phyloP scores from a whole-genome alignment of 1,140 invertebrate genomes.

The Bombus haemorrhoidalis region DNA sequence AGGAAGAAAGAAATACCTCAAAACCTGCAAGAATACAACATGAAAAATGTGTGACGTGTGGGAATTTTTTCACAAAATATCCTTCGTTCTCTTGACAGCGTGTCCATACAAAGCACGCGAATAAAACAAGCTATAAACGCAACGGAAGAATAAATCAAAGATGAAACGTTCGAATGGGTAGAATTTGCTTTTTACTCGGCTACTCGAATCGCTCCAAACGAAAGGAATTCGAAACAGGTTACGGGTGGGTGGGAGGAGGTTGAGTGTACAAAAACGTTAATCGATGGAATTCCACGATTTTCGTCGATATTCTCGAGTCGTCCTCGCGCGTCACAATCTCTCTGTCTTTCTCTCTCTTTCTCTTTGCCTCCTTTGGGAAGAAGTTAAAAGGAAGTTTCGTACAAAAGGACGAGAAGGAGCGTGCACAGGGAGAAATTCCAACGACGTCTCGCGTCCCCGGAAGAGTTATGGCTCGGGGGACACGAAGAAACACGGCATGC shows the following conservation, averaged over 20 bases:
- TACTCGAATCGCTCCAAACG: slow-evolving; percentile 5
- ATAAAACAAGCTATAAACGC: neutral
- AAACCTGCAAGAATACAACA: neutral
- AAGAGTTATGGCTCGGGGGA: slow-evolving; percentile 65
- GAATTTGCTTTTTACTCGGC: neutral
- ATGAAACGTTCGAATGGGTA: neutral
- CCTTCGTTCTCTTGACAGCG: neutral
- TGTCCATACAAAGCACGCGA: neutral
- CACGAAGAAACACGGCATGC: slow-evolving; percentile 65
- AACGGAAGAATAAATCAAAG: neutral
- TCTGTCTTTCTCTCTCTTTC: neutral
- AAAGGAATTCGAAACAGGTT: neutral
- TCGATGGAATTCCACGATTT: slow-evolving; percentile 51
- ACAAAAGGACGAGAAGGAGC: slow-evolving; percentile 27
- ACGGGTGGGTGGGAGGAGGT: fast-evolving
- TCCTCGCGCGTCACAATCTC: slow-evolving; percentile 35
- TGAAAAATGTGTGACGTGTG: neutral
- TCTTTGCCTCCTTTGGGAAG: neutral
- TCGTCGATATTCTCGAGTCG: slow-evolving; percentile 58
- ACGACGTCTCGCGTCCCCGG: slow-evolving; percentile 55
- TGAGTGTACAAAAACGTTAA: slow-evolving; percentile 31
- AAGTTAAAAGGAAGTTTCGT: slow-evolving; percentile 59
- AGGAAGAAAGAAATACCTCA: neutral
- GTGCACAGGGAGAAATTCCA: slow-evolving; percentile 56
- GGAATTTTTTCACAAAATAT: neutral